Evolutionary conservation across 2,888 invertebrate genomes (phyloP).

Genomic region (Diabrotica balteata): DNA sequence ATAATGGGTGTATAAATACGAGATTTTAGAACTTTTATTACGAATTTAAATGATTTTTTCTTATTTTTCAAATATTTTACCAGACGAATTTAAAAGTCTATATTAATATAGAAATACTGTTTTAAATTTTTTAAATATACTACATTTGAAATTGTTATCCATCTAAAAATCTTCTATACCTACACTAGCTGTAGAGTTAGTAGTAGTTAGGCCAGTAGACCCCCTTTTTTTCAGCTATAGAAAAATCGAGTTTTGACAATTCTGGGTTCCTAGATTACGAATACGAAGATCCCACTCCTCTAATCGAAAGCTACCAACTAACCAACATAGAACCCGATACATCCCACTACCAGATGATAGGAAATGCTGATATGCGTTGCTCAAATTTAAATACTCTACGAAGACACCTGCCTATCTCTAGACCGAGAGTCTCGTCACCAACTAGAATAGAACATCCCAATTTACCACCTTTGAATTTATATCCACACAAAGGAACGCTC

Average conservation of each 20-base stretch:
- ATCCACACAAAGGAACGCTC: slow-evolving; percentile 59
- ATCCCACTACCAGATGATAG: slow-evolving; percentile 56
- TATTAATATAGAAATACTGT: too few relatives aligned
- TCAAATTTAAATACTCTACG: slow-evolving; percentile 61
- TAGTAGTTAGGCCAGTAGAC: slow-evolving; percentile 29
- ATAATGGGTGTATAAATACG: too few relatives aligned
- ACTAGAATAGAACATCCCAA: slow-evolving; percentile 85
- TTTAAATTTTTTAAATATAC: too few relatives aligned
- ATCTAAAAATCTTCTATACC: too few relatives aligned
- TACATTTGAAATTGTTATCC: too few relatives aligned
- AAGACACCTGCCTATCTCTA: slow-evolving; percentile 54
- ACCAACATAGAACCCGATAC: slow-evolving; percentile 66
- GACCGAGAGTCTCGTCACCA: slow-evolving; percentile 80
- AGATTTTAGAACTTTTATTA: too few relatives aligned
- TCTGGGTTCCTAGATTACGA: slow-evolving; percentile 81
- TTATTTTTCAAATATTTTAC: too few relatives aligned
- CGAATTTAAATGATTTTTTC: too few relatives aligned
- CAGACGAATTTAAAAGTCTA: too few relatives aligned
- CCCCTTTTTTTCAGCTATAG: slow-evolving; percentile 34
- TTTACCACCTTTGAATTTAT: slow-evolving; percentile 77
- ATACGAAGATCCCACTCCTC: slow-evolving; percentile 79
- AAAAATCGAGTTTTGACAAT: slow-evolving; percentile 68
- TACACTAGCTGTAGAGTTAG: slow-evolving; percentile 2
- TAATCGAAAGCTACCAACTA: slow-evolving; percentile 75
- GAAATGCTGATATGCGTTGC: slow-evolving; percentile 59